Evolutionary conservation across 37 sponge, comb jelly and placozoan species (phyloP), one percentile per base, ranked within the genome.

Genomic region (Halisarca cf. caerulea): DNA sequence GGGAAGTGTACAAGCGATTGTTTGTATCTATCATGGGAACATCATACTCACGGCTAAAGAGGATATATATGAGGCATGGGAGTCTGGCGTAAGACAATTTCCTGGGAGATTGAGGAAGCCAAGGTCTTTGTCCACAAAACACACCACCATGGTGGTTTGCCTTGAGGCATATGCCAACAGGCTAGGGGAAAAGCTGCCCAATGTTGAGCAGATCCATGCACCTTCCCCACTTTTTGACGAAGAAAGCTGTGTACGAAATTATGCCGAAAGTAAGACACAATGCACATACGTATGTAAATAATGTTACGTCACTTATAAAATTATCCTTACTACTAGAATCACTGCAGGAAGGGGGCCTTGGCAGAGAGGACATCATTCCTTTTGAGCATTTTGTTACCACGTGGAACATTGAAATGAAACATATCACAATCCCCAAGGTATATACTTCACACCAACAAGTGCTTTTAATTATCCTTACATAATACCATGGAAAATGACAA

Each of bases 131-230:
- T 74, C 77, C 38, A 14, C 77, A n/a, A 74, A 74, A 9, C 77
- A 74, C 77, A 74, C 77, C 44, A 43, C 77, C 24, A 74, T 74
- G 77, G 77, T 80, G 0, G 87, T 81, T 35, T 86, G 87, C 81
- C 57, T 86, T 24, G 73, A 86, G 0, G 45, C 21, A 17, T 86
- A 75, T 70, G 33, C 20, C 3, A 45, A 32, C 4, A 11, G 55
- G 33, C 0, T 86, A 24, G 86, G 86, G 18, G 86, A 86, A 17
- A 41, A 66, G 40, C 41, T 79, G 68, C 86, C 86, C 28, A 25
- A 86, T 27, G 8, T 37, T 0, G 68, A 47, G 0, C 28, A 47
- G 1, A 41, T 66, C 0, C 80, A n/a, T n/a, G n/a, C n/a, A 86
- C 24, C 80, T 86, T 2, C 86, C 86, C 2, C 80, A 58, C 80